Conservation (phyloP, 2,797 vertebrate genomes). For the Eutrigla gurnardus region DNA sequence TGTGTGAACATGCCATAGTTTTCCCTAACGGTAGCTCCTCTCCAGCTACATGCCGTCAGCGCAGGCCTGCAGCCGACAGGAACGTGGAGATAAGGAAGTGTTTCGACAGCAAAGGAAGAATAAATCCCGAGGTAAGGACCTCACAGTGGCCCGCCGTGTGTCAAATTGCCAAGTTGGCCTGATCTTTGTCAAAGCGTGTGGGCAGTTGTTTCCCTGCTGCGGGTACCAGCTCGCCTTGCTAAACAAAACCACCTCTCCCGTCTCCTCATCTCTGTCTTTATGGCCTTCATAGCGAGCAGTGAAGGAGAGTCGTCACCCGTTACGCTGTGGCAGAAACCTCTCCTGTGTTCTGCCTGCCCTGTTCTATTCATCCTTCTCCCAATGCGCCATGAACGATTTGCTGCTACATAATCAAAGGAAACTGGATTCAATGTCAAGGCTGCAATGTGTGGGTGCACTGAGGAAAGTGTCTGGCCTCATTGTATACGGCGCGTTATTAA, state of each 20-base stretch:
- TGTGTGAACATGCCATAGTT: conserved; percentile 49
- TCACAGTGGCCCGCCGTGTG: conserved; percentile 25
- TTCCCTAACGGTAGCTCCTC: conserved; percentile 57
- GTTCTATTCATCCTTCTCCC: conserved; percentile 11
- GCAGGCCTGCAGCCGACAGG: conserved; percentile 41
- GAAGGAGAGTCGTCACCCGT: conserved; percentile 24
- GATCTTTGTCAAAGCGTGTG: conserved; percentile 44
- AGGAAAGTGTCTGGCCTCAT: conserved; percentile 14
- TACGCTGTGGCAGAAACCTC: conserved; percentile 19
- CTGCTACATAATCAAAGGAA: conserved; percentile 33
- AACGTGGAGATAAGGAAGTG: conserved; percentile 55
- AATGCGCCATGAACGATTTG: neutral
- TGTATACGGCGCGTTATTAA: conserved; percentile 35
- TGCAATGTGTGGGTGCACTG: conserved; percentile 6
- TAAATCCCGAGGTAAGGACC: conserved; percentile 49
- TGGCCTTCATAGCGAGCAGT: conserved; percentile 15
- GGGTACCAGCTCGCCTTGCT: conserved; percentile 23
- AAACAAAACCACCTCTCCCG: conserved; percentile 42
- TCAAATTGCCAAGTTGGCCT: conserved; percentile 40
- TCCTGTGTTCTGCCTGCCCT: neutral
- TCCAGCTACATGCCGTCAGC: conserved; percentile 38
- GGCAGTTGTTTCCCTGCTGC: conserved; percentile 35
- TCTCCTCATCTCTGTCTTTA: conserved; percentile 15
- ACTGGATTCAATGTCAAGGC: conserved; percentile 52
- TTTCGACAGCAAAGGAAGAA: conserved; percentile 62